Base-by-base conservation (phyloP, 2,113 vertebrate genomes). In the Stigmatopora nigra region DNA sequence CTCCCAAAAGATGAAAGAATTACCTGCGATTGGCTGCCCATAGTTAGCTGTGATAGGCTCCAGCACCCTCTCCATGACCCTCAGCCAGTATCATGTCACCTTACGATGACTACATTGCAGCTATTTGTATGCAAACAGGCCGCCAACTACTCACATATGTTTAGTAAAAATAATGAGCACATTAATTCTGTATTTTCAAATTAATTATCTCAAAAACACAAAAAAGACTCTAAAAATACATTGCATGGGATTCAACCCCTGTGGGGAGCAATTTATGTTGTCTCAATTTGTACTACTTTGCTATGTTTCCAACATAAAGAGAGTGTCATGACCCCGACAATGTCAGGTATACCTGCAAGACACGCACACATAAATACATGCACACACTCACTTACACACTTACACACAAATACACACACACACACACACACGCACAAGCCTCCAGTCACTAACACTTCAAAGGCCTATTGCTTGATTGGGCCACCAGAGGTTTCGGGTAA, bases 381-480 rank as follows among this genome's bases (percentile, higher is more conserved):
- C 15, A 45, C 74, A 47, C 49, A 61, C 13, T 44, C 25, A 22
- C 13, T 58, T 44, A 52, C 48, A 47, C 49, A 61, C 17, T 44
- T 19, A 22, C 17, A 63, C 58, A 52, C 31, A 56, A 38, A 62
- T 36, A 31, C 49, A 63, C 11, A 36, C 74, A 41, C 63, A 47
- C 17, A 63, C 44, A 60, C 61, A 70, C 65, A 63, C 38, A 68
- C 25, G 66, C 22, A 19, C 17, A 55, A 55, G 70, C 75, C 75
- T 77, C 69, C 61, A 73, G 82, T 78, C 72, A 71, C 75, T 78
- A 69, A 63, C 68, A 82, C 73, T 78, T 83, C 78, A 80, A 83
- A 84, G 71, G 67, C 68, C 66, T 61, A 62, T 16, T 75, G 75
- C 67, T 72, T 85, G 78, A 82, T 82, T 85, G 71, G 67, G 72